Conservation (phyloP, 2,797 vertebrate genomes). For the Acropternis orthonyx region DNA sequence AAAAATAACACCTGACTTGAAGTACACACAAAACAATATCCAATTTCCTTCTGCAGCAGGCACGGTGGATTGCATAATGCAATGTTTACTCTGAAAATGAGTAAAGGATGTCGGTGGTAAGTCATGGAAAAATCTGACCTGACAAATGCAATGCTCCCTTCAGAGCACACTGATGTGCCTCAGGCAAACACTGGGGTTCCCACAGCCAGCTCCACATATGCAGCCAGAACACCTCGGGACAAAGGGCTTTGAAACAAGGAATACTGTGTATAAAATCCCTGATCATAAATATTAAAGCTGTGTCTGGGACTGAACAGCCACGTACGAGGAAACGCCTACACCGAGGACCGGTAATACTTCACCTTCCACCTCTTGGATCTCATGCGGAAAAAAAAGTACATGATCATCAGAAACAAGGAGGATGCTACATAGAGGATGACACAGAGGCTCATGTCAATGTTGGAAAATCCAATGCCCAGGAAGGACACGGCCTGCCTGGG, state of each 20-base stretch:
- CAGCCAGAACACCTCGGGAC: neutral
- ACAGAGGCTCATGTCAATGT: constrained; percentile 95
- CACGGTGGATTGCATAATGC: neutral
- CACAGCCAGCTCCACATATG: neutral
- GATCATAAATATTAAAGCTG: constrained; percentile 48
- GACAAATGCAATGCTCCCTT: neutral
- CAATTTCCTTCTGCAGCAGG: neutral
- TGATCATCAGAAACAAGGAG: constrained; percentile 88
- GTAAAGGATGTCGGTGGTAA: neutral
- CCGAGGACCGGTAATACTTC: constrained; percentile 73
- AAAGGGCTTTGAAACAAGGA: neutral
- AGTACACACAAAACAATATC: neutral
- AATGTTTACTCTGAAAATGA: constrained; percentile 15
- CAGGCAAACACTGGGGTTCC: neutral
- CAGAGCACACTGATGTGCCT: neutral
- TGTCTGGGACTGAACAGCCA: constrained; percentile 15
- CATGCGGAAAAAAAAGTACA: constrained; percentile 93
- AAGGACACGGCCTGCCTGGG: constrained; percentile 70
- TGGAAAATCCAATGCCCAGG: constrained; percentile 87
- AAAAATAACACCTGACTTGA: neutral
- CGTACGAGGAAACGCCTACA: constrained; percentile 62
- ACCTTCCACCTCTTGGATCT: constrained; percentile 86
- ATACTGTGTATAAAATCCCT: constrained; percentile 60
- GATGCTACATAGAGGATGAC: constrained; percentile 89
- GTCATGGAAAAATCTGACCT: neutral